A percentile compares a stretch with the other conserved stretches of the same genome.
These are phyloP conservation scores for Lochmaea crataegi DNA, from an alignment of 2,888 invertebrate species.

Conservation along the genomic window DNA sequence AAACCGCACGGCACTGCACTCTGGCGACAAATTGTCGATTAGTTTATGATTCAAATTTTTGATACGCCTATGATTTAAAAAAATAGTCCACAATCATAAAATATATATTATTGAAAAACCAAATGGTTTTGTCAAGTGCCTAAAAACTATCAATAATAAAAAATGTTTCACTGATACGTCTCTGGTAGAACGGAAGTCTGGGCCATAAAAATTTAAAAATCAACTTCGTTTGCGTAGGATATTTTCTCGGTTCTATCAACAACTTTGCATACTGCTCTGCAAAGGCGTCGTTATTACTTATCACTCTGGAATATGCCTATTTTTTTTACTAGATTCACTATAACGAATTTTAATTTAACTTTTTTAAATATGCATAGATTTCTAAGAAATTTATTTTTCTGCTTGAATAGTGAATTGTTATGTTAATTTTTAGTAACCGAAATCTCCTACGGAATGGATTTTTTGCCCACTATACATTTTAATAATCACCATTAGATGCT, in stretches of 20 bases:
- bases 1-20: too few relatives aligned
- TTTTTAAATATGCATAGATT: not conserved
- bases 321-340: slow-evolving; percentile 25
- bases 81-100: not conserved
- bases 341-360: slow-evolving; percentile 14
- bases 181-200: slow-evolving; percentile 55
- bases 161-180: slow-evolving; percentile 23
- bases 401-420: not conserved
- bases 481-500: not conserved
- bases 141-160: not conserved
- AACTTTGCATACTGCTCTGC: slow-evolving; percentile 46
- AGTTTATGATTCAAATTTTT: too few relatives aligned
- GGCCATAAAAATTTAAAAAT: slow-evolving; percentile 57
- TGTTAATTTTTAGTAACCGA: not conserved
- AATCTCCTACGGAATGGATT: not conserved
- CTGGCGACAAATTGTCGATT: too few relatives aligned
- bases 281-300: slow-evolving; percentile 39
- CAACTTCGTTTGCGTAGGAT: slow-evolving; percentile 53
- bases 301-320: slow-evolving; percentile 20
- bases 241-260: slow-evolving; percentile 51
- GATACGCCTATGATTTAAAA: too few relatives aligned
- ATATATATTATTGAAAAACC: not conserved
- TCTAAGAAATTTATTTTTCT: not conserved
- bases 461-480: not conserved
- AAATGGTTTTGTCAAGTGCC: not conserved